These are phyloP conservation scores for Caranx ignobilis DNA, from an alignment of 2,113 vertebrate species.

Conservation along the genomic window DNA sequence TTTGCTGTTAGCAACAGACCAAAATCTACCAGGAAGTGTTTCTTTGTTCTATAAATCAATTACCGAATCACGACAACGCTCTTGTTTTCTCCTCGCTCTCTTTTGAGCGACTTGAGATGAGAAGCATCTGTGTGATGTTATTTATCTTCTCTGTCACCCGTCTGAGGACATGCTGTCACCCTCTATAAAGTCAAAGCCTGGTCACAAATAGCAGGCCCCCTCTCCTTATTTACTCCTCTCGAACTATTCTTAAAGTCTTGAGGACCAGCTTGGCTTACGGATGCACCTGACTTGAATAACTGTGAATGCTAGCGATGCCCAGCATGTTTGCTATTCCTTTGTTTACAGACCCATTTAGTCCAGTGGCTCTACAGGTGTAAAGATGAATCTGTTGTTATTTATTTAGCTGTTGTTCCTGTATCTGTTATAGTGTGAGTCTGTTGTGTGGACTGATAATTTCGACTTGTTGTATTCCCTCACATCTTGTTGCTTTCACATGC, in stretches of 20 bases:
- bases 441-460: neutral
- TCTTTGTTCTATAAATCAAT: neutral
- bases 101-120: conserved; percentile 21
- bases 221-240: conserved; percentile 39
- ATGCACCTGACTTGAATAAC: conserved; percentile 50
- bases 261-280: conserved; percentile 35
- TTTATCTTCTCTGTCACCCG: conserved; percentile 36
- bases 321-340: neutral
- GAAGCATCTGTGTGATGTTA: conserved; percentile 23
- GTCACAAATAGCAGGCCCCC: conserved; percentile 46
- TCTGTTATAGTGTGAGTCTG: neutral
- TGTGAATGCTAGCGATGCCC: conserved; percentile 18
- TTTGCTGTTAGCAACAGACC: too few species aligned
- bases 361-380: neutral
- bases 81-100: conserved; percentile 14
- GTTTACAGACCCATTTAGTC: neutral
- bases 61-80: neutral
- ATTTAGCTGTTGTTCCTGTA: neutral
- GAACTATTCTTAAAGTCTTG: conserved; percentile 39
- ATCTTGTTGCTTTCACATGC: conserved; percentile 58
- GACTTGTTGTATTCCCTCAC: conserved; percentile 70
- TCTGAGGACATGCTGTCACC: conserved; percentile 49
- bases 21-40: too few species aligned
- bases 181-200: conserved; percentile 48
- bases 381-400: neutral